Evolutionary conservation across 2,888 invertebrate genomes (phyloP).

Genomic region (Biston betularia): DNA sequence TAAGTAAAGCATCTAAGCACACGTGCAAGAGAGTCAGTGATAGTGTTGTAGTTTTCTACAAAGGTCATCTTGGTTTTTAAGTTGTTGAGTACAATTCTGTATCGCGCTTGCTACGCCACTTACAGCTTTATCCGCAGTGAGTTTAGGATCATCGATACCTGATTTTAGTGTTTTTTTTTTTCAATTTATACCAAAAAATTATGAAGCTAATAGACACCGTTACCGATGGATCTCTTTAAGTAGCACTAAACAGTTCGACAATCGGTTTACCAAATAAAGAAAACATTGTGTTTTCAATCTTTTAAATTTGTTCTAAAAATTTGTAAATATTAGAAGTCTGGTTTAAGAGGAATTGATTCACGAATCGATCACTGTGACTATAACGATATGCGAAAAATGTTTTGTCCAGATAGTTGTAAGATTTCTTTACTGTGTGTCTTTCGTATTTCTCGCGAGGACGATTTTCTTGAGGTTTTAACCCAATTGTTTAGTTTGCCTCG

Average conservation of each 20-base stretch:
- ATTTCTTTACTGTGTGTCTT: slow-evolving; percentile 47
- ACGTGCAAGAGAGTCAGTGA: slow-evolving; percentile 2
- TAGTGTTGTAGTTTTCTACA: slow-evolving; percentile 22
- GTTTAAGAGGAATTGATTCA: slow-evolving; percentile 50
- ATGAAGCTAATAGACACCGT: slow-evolving; percentile 82
- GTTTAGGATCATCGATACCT: slow-evolving; percentile 73
- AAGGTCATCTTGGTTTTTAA: slow-evolving; percentile 16
- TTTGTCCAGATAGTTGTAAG: slow-evolving; percentile 72
- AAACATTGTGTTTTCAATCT: slow-evolving; percentile 67
- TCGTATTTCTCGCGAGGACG: slow-evolving; percentile 49
- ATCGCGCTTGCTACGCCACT: slow-evolving; percentile 33
- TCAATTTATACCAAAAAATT: slow-evolving; percentile 84
- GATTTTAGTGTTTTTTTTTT: slow-evolving; percentile 74
- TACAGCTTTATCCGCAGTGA: slow-evolving; percentile 36
- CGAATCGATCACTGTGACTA: slow-evolving; percentile 68
- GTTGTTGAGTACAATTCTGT: slow-evolving; percentile 6
- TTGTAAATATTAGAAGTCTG: slow-evolving; percentile 75
- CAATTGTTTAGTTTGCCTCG: slow-evolving; percentile 66
- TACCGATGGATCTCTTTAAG: slow-evolving; percentile 84
- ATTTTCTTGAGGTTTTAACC: slow-evolving; percentile 53
- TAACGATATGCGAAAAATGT: slow-evolving; percentile 57
- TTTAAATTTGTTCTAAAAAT: slow-evolving; percentile 70
- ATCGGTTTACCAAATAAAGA: slow-evolving; percentile 77
- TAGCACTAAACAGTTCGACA: slow-evolving; percentile 50
- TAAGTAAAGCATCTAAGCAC: slow-evolving; percentile 3